Evolutionary conservation across 2,797 vertebrate species (phyloP).

Genomic region (Fistularia commersonii): DNA sequence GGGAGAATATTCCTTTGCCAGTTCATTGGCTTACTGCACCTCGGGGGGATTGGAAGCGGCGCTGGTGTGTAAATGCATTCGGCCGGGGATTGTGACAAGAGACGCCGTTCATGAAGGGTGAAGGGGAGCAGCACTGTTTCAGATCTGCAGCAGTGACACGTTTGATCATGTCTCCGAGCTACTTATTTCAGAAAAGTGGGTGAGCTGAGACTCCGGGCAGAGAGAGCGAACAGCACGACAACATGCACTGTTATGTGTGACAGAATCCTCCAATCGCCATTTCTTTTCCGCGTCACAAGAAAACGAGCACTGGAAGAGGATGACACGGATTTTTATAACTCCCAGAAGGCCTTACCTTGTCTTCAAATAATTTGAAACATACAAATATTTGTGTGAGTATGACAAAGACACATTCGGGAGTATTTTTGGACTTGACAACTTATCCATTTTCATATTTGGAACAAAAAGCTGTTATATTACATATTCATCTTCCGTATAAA

Average conservation of each 20-base stretch:
- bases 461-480: conserved; percentile 22
- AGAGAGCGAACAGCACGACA: conserved; percentile 14
- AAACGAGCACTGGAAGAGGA: not conserved
- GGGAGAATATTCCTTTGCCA: conserved; percentile 26
- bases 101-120: conserved; percentile 38
- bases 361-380: not conserved
- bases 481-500: conserved; percentile 46
- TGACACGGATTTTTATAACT: conserved; percentile 3
- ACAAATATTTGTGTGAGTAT: conserved; percentile 3
- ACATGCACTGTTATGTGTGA: conserved; percentile 11
- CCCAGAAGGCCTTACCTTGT: conserved; percentile 8
- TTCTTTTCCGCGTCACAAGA: conserved; percentile 5
- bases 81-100: conserved; percentile 33
- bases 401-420: conserved; percentile 16
- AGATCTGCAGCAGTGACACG: conserved; percentile 44
- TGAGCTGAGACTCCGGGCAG: conserved; percentile 29
- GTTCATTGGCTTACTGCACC: conserved; percentile 35
- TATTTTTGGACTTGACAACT: conserved; percentile 31
- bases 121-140: conserved; percentile 17
- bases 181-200: conserved; percentile 49
- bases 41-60: conserved; percentile 35
- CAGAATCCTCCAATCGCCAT: conserved; percentile 11
- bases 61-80: conserved; percentile 20
- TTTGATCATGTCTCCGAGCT: conserved; percentile 69
- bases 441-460: conserved; percentile 18